phyloP scores from a whole-genome alignment of 1,140 invertebrate species.

The Cyphomyrmex costatus region DNA sequence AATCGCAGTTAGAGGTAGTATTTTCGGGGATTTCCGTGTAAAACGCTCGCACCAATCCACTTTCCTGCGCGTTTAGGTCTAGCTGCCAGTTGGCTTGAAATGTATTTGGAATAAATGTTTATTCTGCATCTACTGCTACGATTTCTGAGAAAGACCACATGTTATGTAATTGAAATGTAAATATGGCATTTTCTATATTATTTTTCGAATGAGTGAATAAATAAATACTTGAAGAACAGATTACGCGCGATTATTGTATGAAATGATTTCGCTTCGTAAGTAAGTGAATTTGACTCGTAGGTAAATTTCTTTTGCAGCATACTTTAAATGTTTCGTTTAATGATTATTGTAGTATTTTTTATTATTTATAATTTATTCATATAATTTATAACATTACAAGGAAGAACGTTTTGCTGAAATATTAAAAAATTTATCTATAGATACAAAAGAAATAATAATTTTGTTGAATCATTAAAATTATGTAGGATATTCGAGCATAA shows the following conservation, averaged over 20 bases:
- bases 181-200: slow-evolving; percentile 11
- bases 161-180: slow-evolving; percentile 36
- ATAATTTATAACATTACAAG: not conserved
- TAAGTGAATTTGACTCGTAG: not conserved
- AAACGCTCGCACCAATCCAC: slow-evolving; percentile 49
- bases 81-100: slow-evolving; percentile 46
- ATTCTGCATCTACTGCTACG: slow-evolving; percentile 37
- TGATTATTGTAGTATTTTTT: not conserved
- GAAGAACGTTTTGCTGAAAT: too few relatives aligned
- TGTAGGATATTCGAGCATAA: too few relatives aligned
- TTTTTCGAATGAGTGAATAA: not conserved
- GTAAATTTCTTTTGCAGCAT: not conserved
- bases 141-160: slow-evolving; percentile 33
- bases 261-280: not conserved
- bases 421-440: too few relatives aligned
- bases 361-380: not conserved
- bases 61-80: slow-evolving; percentile 29
- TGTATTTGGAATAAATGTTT: slow-evolving; percentile 62
- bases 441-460: too few relatives aligned
- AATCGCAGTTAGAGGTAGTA: slow-evolving; percentile 47
- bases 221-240: not conserved
- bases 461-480: too few relatives aligned
- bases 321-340: not conserved
- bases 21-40: slow-evolving; percentile 53
- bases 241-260: not conserved